phyloP scores from a whole-genome alignment of 2,888 invertebrate genomes.

The Ceratothoa steindachneri region DNA sequence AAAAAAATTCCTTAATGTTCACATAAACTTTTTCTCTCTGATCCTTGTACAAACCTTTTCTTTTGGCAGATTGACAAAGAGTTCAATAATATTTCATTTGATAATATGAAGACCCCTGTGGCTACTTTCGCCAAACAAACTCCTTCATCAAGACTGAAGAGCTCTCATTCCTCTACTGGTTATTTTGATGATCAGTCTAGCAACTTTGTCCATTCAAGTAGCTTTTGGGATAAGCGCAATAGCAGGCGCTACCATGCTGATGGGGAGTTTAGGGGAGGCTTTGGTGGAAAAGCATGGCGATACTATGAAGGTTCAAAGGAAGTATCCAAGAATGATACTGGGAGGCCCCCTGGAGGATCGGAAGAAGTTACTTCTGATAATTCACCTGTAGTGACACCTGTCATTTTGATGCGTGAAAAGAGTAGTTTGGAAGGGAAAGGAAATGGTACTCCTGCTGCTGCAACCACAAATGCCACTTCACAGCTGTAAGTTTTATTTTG shows the following conservation, averaged over 20 bases:
- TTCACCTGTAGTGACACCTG: constrained; percentile 25
- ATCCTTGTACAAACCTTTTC: too few relatives aligned
- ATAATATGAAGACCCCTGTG: constrained; percentile 37
- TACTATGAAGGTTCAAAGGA: constrained; percentile 2
- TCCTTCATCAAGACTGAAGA: background rate
- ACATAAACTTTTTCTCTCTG: background rate
- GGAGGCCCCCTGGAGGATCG: constrained; percentile 23
- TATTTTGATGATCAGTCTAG: background rate
- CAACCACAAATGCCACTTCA: constrained; percentile 23
- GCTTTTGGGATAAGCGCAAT: constrained; percentile 26
- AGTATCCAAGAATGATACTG: constrained; percentile 26
- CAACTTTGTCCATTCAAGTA: background rate
- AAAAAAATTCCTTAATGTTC: background rate
- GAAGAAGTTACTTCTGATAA: constrained; percentile 12
- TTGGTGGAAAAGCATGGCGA: constrained; percentile 9
- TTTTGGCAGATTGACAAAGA: constrained; percentile 40
- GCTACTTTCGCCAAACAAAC: constrained; percentile 1
- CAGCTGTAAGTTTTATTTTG: background rate
- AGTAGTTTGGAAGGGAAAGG: constrained; percentile 32
- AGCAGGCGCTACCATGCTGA: constrained; percentile 30
- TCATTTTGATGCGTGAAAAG: constrained; percentile 30
- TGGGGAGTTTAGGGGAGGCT: constrained; percentile 32
- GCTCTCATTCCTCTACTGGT: background rate
- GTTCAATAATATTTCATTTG: constrained; percentile 35
- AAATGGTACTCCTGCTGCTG: too few relatives aligned